A percentile compares a stretch with the other conserved stretches of the same genome.
Conservation (phyloP, 1,140 invertebrate species). For the Drusus annulatus region DNA sequence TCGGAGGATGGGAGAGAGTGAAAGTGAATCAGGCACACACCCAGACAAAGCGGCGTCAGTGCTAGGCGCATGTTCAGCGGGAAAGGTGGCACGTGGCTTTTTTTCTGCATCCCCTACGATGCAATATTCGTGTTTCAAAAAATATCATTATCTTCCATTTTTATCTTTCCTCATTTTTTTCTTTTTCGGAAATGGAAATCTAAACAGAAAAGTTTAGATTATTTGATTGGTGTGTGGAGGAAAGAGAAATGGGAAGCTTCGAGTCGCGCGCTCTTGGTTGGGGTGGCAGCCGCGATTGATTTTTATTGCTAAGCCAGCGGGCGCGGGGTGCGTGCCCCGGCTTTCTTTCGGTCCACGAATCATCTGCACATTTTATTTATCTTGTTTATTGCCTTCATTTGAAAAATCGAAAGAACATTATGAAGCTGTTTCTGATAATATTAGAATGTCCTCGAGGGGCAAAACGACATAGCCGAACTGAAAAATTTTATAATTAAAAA, state of each 20-base stretch:
- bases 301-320: constrained; percentile 72
- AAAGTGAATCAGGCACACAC: constrained; percentile 67
- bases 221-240: too few relatives aligned
- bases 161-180: too few relatives aligned
- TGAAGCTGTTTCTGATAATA: too few relatives aligned
- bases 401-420: too few relatives aligned
- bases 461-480: too few relatives aligned
- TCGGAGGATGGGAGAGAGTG: constrained; percentile 70
- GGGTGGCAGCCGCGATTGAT: constrained; percentile 68
- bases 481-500: too few relatives aligned
- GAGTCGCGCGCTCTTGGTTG: constrained; percentile 36
- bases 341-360: constrained; percentile 68
- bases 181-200: too few relatives aligned
- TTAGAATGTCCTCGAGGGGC: too few relatives aligned
- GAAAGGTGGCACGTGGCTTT: constrained; percentile 69
- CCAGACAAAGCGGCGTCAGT: constrained; percentile 68
- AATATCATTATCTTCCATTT: too few relatives aligned
- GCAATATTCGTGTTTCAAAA: constrained; percentile 63
- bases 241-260: too few relatives aligned
- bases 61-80: constrained; percentile 71
- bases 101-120: constrained; percentile 69
- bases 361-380: constrained; percentile 58
- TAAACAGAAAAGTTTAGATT: too few relatives aligned
- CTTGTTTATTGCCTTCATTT: too few relatives aligned
- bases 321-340: constrained; percentile 64